Evolutionary conservation across 1,140 invertebrate genomes (phyloP).

Genomic region (Hyles euphorbiae): DNA sequence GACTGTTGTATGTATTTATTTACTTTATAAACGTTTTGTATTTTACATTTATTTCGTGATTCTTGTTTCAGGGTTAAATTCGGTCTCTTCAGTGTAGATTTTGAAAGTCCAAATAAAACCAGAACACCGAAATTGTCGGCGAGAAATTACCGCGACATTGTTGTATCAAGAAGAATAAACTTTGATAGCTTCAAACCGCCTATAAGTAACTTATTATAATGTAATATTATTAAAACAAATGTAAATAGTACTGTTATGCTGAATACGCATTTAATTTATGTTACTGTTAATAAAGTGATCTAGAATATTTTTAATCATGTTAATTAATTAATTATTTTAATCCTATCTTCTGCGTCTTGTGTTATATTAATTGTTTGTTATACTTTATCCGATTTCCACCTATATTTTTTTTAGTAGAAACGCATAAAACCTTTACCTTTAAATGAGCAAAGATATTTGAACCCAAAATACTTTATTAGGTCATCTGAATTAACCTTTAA

Average conservation of each 20-base stretch:
- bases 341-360: neutral
- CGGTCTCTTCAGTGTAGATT: constrained; percentile 86
- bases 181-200: constrained; percentile 21
- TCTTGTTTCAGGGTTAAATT: constrained; percentile 79
- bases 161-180: constrained; percentile 37
- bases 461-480: too few relatives aligned
- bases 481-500: too few relatives aligned
- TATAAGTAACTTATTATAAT: neutral
- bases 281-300: neutral
- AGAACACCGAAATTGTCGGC: constrained; percentile 84
- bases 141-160: constrained; percentile 47
- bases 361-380: neutral
- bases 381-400: too few relatives aligned
- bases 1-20: too few relatives aligned
- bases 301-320: neutral
- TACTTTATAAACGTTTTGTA: too few relatives aligned
- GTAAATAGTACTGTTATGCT: neutral
- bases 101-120: constrained; percentile 78
- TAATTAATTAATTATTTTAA: constrained; percentile 3
- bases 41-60: neutral
- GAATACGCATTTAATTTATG: constrained; percentile 1
- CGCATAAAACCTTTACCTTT: too few relatives aligned
- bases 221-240: neutral
- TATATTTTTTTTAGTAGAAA: too few relatives aligned
- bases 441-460: too few relatives aligned